A percentile compares a stretch with the other conserved stretches of the same genome.
phyloP scores from a whole-genome alignment of 2,797 vertebrate genomes.

The Falco biarmicus region DNA sequence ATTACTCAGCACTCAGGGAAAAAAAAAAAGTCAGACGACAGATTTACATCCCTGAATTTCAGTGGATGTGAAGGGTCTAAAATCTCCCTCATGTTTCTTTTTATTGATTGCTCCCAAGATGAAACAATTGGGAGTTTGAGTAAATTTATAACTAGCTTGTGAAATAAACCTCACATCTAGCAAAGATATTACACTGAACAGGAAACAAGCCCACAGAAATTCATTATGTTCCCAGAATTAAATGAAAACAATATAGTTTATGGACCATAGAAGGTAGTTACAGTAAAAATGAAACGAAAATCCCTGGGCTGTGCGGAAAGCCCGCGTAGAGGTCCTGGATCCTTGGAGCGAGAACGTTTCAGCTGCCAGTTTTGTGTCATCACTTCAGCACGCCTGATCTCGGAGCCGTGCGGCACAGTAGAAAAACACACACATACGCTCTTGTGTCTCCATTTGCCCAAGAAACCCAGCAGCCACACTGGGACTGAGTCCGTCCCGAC shows the following conservation, averaged over 20 bases:
- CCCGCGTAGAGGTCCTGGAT: not conserved
- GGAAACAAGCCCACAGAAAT: slow-evolving; percentile 70
- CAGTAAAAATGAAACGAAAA: slow-evolving; percentile 37
- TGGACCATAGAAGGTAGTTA: slow-evolving; percentile 61
- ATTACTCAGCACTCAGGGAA: slow-evolving; percentile 20
- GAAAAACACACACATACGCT: not conserved
- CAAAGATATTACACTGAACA: slow-evolving; percentile 58
- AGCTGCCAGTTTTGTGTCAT: slow-evolving; percentile 48
- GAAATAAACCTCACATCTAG: slow-evolving; percentile 69
- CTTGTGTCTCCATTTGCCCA: accelerated
- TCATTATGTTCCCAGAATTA: slow-evolving; percentile 69
- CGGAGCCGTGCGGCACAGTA: accelerated
- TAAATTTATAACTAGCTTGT: slow-evolving; percentile 66
- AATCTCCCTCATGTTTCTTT: slow-evolving; percentile 58
- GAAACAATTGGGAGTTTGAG: slow-evolving; percentile 42
- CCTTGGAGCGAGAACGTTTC: not conserved
- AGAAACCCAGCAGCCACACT: not conserved
- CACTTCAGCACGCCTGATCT: not conserved
- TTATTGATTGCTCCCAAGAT: slow-evolving; percentile 70
- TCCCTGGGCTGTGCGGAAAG: not conserved
- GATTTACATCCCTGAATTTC: slow-evolving; percentile 62
- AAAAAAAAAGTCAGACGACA: not conserved
- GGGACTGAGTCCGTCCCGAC: accelerated
- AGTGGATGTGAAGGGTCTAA: slow-evolving; percentile 63
- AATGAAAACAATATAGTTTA: slow-evolving; percentile 72